These are phyloP conservation scores for Paramuricea clavata DNA, from an alignment of 92 coral and sea anemone genomes.

Conservation along the genomic window DNA sequence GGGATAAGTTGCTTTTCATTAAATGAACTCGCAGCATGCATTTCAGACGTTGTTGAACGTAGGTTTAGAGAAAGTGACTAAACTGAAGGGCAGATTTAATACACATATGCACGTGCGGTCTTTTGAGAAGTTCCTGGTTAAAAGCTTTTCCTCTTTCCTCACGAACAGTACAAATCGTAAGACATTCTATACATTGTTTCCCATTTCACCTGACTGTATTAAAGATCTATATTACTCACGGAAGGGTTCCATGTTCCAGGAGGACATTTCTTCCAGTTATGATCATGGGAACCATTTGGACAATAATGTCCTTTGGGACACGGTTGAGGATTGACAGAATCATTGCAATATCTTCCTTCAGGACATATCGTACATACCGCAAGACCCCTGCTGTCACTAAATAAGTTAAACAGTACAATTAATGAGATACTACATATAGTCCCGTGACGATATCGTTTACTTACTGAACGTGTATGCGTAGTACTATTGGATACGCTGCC, in stretches of 20 bases:
- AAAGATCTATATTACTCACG: conserved; percentile 76
- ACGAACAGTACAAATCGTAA: no score
- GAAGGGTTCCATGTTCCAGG: conserved; percentile 92
- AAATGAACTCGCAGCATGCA: not conserved
- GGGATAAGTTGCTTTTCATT: not conserved
- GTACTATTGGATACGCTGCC: no score
- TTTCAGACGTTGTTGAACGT: not conserved
- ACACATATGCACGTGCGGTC: no score
- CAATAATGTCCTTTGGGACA: conserved; percentile 93
- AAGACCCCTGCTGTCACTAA: conserved; percentile 91
- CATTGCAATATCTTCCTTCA: conserved; percentile 80
- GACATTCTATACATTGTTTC: not conserved
- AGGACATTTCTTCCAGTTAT: conserved; percentile 76
- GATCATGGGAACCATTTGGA: conserved; percentile 79
- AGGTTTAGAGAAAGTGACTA: no score
- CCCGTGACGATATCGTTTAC: no score
- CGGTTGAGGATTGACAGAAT: conserved; percentile 70
- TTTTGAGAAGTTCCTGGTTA: no score
- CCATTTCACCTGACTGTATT: no score
- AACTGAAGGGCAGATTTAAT: no score
- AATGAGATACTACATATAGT: not conserved
- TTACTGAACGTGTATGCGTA: no score
- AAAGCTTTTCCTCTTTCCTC: no score
- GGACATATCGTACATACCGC: conserved; percentile 84
- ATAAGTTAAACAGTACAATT: conserved; percentile 1